These are phyloP conservation scores for Natrix natrix DNA, from an alignment of 2,797 vertebrate species.

Conservation along the genomic window DNA sequence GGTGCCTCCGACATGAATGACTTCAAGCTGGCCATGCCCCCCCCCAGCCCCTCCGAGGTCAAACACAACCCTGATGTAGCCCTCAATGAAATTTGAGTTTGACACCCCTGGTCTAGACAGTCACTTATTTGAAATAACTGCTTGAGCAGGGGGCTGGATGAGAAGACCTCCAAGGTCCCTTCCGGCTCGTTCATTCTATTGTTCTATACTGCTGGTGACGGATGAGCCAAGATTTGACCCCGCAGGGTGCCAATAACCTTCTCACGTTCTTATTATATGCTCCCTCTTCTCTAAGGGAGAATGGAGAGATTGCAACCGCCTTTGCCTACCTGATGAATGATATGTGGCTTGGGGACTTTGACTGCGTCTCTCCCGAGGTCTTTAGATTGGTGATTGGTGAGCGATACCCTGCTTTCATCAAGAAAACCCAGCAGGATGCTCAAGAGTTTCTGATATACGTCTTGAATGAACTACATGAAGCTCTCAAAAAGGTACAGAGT, in stretches of 20 bases:
- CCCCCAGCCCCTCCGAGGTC: too few species aligned
- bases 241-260: not conserved
- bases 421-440: conserved; percentile 80
- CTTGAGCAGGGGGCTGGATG: too few species aligned
- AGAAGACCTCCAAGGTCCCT: too few species aligned
- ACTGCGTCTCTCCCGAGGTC: conserved; percentile 72
- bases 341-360: conserved; percentile 79
- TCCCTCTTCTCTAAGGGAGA: conserved; percentile 55
- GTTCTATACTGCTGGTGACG: not conserved
- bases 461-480: conserved; percentile 79
- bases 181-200: too few species aligned
- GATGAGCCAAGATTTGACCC: not conserved
- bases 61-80: too few species aligned
- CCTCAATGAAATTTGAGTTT: too few species aligned
- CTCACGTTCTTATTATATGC: not conserved
- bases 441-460: conserved; percentile 85
- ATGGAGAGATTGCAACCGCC: conserved; percentile 63
- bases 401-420: conserved; percentile 75
- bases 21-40: too few species aligned
- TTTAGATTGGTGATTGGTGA: conserved; percentile 70
- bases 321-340: conserved; percentile 77
- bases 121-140: too few species aligned
- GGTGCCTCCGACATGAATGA: too few species aligned
- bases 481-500: conserved; percentile 76
- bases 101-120: too few species aligned